Evolutionary conservation across 2,888 invertebrate species (phyloP).

Genomic region (Amphipoea lucens): DNA sequence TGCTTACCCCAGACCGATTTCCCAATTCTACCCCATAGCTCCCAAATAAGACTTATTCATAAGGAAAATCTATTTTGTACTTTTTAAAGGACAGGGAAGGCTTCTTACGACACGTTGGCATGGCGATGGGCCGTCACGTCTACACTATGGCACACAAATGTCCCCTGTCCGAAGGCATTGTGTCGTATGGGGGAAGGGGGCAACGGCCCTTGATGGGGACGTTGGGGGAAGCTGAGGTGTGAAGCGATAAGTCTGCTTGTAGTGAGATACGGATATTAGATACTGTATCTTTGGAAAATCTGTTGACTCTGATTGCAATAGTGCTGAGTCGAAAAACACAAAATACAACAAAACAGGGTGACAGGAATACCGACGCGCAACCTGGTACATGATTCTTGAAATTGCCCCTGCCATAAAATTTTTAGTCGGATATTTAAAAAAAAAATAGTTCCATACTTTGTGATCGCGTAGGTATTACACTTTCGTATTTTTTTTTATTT

Average conservation of each 20-base stretch:
- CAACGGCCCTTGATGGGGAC: constrained; percentile 8
- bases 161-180: constrained; percentile 23
- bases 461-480: too few relatives aligned
- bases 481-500: too few relatives aligned
- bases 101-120: constrained; percentile 46
- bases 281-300: neutral
- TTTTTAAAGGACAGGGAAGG: constrained; percentile 46
- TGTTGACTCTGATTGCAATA: neutral
- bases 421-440: too few relatives aligned
- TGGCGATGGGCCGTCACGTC: constrained; percentile 55
- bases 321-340: neutral
- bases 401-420: neutral
- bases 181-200: constrained; percentile 23
- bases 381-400: neutral
- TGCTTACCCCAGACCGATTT: neutral
- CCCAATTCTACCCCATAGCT: constrained; percentile 12
- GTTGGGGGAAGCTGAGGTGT: constrained; percentile 14
- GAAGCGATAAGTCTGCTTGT: constrained; percentile 27
- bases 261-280: constrained; percentile 6
- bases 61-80: constrained; percentile 54
- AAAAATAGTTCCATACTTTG: too few relatives aligned
- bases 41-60: constrained; percentile 44
- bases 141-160: constrained; percentile 28
- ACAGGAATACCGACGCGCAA: neutral
- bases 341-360: neutral